A percentile compares a stretch with the other conserved stretches of the same genome.
These are phyloP conservation scores for Harpalus rufipes DNA, from an alignment of 2,888 invertebrate genomes.

Conservation along the genomic window DNA sequence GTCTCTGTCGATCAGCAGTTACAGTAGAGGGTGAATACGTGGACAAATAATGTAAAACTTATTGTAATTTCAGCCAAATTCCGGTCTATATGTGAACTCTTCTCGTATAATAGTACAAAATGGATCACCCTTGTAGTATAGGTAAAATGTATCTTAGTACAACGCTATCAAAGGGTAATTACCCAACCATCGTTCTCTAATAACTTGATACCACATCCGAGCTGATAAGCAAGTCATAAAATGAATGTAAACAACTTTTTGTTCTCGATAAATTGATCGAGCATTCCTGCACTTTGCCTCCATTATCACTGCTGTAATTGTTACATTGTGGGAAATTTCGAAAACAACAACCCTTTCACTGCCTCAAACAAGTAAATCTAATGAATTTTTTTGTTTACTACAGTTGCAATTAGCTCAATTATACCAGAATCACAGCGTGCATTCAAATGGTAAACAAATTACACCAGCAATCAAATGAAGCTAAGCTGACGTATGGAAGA, in stretches of 20 bases:
- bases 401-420: constrained; percentile 1
- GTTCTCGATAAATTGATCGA: not conserved
- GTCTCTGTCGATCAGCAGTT: too few species aligned
- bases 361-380: not conserved
- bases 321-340: not conserved
- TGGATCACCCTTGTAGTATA: too few species aligned
- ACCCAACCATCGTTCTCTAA: constrained; percentile 25
- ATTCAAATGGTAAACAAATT: not conserved
- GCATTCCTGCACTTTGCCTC: constrained; percentile 2
- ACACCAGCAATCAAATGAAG: not conserved
- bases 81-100: too few species aligned
- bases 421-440: not conserved
- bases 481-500: not conserved
- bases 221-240: constrained; percentile 38
- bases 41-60: too few species aligned
- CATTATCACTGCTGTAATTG: not conserved
- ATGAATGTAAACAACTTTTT: constrained; percentile 38
- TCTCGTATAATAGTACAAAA: too few species aligned
- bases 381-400: not conserved
- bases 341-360: constrained; percentile 1
- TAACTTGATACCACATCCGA: constrained; percentile 48
- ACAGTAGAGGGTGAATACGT: too few species aligned
- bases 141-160: too few species aligned
- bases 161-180: constrained; percentile 23
- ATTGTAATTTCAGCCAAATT: too few species aligned